phyloP scores from a whole-genome alignment of 2,888 invertebrate genomes.

The Helicoverpa assulta region DNA sequence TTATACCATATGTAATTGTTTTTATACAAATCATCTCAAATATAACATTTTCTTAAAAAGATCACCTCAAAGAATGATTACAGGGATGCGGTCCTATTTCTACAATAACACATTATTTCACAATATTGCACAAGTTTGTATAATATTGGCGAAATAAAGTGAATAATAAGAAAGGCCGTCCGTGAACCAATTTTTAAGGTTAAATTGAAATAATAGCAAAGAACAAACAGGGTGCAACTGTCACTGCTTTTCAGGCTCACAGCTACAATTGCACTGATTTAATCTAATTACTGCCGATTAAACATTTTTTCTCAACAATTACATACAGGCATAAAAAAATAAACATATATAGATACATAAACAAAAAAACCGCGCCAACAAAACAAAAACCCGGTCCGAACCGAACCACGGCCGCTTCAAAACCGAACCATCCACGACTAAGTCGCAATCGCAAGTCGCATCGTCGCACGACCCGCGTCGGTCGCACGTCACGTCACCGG shows the following conservation, averaged over 20 bases:
- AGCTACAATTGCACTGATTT: too few relatives aligned
- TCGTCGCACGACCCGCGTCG: conserved; percentile 19
- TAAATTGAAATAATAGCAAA: too few relatives aligned
- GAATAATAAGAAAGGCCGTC: neutral
- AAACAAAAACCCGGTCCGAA: conserved; percentile 35
- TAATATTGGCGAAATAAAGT: neutral
- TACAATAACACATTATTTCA: neutral
- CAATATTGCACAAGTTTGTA: neutral
- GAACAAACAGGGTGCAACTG: neutral
- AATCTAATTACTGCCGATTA: too few relatives aligned
- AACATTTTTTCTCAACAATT: too few relatives aligned
- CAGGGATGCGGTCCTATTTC: neutral
- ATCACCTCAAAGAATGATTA: conserved; percentile 4
- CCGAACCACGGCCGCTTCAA: conserved; percentile 53
- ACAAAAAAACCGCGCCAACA: conserved; percentile 5
- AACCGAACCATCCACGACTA: conserved; percentile 44
- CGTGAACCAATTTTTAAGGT: neutral
- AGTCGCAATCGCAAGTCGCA: conserved; percentile 27
- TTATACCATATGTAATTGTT: conserved; percentile 17
- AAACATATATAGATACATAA: conserved; percentile 20
- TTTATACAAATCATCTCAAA: neutral
- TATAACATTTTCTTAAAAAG: neutral
- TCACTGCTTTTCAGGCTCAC: neutral
- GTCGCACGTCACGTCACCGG: conserved; percentile 47
- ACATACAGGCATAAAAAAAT: conserved; percentile 19